phyloP scores from a whole-genome alignment of 2,888 invertebrate species.

The Dermolepida albohirtum region DNA sequence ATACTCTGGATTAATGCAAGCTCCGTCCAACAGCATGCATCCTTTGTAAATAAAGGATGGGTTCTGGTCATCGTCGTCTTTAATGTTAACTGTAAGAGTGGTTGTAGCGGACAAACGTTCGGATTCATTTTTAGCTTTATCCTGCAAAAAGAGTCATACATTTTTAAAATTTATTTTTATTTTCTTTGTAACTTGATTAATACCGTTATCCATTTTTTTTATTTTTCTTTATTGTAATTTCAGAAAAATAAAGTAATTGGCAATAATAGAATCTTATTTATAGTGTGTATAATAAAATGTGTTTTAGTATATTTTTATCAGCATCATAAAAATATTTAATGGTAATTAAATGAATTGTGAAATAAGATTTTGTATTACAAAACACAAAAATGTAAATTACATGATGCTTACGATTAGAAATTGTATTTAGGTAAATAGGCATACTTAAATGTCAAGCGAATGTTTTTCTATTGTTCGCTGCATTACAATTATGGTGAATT shows the following conservation, averaged over 20 bases:
- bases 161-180: no score
- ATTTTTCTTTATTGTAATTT: no score
- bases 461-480: not conserved
- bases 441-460: not conserved
- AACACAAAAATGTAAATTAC: constrained; percentile 9
- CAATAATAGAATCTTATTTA: no score
- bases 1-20: constrained; percentile 90
- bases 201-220: no score
- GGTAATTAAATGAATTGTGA: no score
- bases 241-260: no score
- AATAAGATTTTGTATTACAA: not conserved
- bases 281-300: no score
- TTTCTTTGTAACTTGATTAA: no score
- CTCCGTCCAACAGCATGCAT: constrained; percentile 83
- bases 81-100: constrained; percentile 84
- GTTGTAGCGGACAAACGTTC: constrained; percentile 86
- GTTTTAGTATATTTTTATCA: no score
- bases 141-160: constrained; percentile 68
- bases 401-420: constrained; percentile 1
- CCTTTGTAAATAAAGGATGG: constrained; percentile 92
- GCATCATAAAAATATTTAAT: no score
- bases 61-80: constrained; percentile 91
- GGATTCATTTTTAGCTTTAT: constrained; percentile 83
- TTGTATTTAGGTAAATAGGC: constrained; percentile 6
- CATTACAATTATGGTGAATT: not conserved